Evolutionary conservation across 2,797 vertebrate species (phyloP).

Genomic region (Yasuhikotakia modesta): DNA sequence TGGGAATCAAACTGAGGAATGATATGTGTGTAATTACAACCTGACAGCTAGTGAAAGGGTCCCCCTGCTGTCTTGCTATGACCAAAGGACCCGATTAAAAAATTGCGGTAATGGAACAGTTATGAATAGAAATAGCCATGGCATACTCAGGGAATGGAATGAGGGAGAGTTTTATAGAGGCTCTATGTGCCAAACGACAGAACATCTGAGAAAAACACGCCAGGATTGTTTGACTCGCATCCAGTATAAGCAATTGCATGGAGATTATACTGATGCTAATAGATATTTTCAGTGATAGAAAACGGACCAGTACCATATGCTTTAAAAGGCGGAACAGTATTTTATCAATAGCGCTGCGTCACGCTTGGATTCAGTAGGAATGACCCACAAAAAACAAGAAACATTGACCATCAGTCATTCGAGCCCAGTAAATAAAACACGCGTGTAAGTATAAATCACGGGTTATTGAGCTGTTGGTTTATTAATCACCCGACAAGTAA

Average conservation of each 20-base stretch:
- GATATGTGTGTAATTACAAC: neutral
- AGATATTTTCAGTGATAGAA: conserved; percentile 24
- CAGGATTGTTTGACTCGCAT: neutral
- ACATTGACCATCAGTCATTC: conserved; percentile 11
- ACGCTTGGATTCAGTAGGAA: conserved; percentile 24
- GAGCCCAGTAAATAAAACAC: conserved; percentile 20
- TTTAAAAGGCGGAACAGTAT: conserved; percentile 40
- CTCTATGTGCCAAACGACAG: neutral
- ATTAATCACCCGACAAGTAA: conserved; percentile 10
- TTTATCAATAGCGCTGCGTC: conserved; percentile 49
- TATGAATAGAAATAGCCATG: neutral
- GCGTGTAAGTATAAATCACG: conserved; percentile 24
- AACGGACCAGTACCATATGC: conserved; percentile 37
- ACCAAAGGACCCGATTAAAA: neutral
- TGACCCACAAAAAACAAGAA: conserved; percentile 33
- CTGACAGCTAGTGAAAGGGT: neutral
- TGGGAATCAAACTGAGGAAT: conserved; percentile 24
- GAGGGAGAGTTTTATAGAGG: neutral
- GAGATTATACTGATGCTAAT: conserved; percentile 11
- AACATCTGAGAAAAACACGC: neutral
- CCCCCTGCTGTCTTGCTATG: neutral
- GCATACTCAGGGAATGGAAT: neutral
- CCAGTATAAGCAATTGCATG: neutral
- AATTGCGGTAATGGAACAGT: neutral
- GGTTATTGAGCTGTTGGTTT: conserved; percentile 28